These are phyloP conservation scores for Petrosia ficiformis DNA, from an alignment of 37 sponge, comb jelly and placozoan genomes.

Conservation along the genomic window DNA sequence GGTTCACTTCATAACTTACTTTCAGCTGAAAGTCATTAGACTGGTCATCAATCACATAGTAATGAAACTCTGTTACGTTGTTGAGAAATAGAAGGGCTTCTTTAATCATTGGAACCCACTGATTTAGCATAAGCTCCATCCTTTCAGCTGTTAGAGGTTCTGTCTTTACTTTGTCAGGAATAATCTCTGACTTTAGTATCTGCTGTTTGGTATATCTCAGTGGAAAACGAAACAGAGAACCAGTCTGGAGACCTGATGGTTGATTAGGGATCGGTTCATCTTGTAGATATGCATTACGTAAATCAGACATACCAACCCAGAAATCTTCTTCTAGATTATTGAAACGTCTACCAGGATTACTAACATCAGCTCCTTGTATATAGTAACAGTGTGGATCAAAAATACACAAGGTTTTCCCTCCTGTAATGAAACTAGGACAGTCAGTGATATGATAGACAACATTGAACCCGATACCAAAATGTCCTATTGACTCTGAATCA, in stretches of 20 bases:
- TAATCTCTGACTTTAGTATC: neutral
- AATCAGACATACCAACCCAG: neutral
- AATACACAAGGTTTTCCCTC: conserved; percentile 34
- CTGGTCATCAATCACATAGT: too few relatives aligned
- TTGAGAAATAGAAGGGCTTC: too few relatives aligned
- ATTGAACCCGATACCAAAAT: conserved; percentile 79
- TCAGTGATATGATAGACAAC: conserved; percentile 74
- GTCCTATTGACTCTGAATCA: conserved; percentile 48
- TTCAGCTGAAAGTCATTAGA: too few relatives aligned
- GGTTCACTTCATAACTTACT: too few relatives aligned
- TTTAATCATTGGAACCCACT: too few relatives aligned
- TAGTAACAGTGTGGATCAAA: conserved; percentile 45
- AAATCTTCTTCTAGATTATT: neutral
- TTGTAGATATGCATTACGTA: neutral
- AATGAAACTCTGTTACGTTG: too few relatives aligned
- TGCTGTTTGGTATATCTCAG: too few relatives aligned
- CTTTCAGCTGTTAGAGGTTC: too few relatives aligned
- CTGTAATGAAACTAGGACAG: conserved; percentile 63
- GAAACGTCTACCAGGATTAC: conserved; percentile 17
- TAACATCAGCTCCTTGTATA: neutral
- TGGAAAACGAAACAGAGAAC: too few relatives aligned
- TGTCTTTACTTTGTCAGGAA: too few relatives aligned
- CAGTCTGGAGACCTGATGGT: too few relatives aligned
- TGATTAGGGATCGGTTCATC: neutral
- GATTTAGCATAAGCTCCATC: too few relatives aligned